Conservation (phyloP, 92 coral and sea anemone species). For the Virgularia gustaviana region DNA sequence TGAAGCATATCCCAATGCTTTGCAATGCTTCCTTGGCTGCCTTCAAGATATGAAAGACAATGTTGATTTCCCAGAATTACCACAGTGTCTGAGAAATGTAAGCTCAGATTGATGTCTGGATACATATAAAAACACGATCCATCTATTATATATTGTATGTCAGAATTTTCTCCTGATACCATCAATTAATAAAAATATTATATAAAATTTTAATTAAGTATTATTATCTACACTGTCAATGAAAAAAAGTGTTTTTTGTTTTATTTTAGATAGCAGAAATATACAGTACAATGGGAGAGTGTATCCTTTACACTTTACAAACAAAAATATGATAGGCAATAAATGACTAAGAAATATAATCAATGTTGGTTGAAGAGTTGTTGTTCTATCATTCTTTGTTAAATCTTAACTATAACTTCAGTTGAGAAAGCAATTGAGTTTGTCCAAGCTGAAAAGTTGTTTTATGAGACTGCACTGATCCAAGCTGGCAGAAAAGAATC, state of each 20-base stretch:
- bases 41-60: slow-evolving; percentile 83
- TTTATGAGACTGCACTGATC: slow-evolving; percentile 89
- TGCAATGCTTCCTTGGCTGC: slow-evolving; percentile 82
- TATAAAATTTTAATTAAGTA: background rate
- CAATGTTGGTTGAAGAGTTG: background rate
- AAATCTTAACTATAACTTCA: slow-evolving; percentile 13
- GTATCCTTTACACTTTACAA: slow-evolving; percentile 59
- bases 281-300: slow-evolving; percentile 79
- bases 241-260: background rate
- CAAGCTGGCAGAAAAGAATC: slow-evolving; percentile 59
- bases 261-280: slow-evolving; percentile 83
- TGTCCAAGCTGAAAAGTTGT: slow-evolving; percentile 96
- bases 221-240: background rate
- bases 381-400: background rate
- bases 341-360: background rate
- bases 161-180: too few species aligned
- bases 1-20: slow-evolving; percentile 62
- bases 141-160: too few species aligned
- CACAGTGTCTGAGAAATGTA: slow-evolving; percentile 91
- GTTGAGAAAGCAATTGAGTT: slow-evolving; percentile 91
- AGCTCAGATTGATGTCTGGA: slow-evolving; percentile 7
- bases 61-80: slow-evolving; percentile 68
- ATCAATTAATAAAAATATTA: background rate
- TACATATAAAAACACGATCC: background rate
- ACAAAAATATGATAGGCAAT: background rate